These are phyloP conservation scores for Peromyscus leucopus DNA, from an alignment of 2,113 vertebrate species.

Conservation along the genomic window DNA sequence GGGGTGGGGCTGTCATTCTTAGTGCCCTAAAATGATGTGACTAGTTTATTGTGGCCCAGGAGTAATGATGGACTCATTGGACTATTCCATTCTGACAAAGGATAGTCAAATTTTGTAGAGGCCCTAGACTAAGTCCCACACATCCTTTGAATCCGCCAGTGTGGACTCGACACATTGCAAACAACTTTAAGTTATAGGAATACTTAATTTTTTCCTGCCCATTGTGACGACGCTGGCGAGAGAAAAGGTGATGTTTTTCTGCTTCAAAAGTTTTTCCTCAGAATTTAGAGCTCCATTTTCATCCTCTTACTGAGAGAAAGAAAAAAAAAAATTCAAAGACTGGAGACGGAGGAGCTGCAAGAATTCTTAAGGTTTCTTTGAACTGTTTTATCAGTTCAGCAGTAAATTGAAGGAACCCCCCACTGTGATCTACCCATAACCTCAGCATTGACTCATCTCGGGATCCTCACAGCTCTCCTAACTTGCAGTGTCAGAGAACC, in stretches of 20 bases:
- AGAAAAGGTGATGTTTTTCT: not conserved
- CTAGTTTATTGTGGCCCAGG: not conserved
- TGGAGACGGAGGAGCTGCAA: not conserved
- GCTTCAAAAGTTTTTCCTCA: not conserved
- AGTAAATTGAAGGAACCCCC: not conserved
- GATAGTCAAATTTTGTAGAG: not conserved
- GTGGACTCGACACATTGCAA: not conserved
- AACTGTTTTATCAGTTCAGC: not conserved
- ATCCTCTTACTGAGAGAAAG: not conserved
- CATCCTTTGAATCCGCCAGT: not conserved
- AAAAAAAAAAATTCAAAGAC: conserved; percentile 50
- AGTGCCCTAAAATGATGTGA: not conserved
- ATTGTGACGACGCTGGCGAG: not conserved
- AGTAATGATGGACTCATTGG: not conserved
- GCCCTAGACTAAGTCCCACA: not conserved
- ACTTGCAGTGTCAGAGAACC: not conserved
- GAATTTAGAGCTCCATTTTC: not conserved
- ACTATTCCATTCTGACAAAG: not conserved
- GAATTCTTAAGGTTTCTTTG: conserved; percentile 25
- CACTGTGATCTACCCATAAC: not conserved
- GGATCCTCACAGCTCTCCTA: not conserved
- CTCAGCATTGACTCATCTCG: not conserved
- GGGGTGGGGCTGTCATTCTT: not conserved
- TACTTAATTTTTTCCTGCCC: not conserved
- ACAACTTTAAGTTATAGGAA: not conserved